phyloP scores from a whole-genome alignment of 1,140 invertebrate genomes.

The Trichonephila inaurata region DNA sequence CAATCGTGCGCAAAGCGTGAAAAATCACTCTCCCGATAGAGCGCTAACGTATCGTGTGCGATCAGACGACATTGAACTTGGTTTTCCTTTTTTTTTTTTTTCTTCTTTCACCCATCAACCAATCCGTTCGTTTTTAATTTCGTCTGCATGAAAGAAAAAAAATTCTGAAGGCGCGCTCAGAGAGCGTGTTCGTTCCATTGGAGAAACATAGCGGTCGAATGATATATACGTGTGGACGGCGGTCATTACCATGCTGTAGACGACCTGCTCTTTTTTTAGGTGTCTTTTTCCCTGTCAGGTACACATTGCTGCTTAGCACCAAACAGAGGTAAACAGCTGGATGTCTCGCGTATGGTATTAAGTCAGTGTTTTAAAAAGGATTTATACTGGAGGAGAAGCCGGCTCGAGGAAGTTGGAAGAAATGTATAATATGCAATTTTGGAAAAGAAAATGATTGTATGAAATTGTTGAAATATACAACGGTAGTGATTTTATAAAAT shows the following conservation, averaged over 20 bases:
- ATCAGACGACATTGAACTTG: constrained; percentile 63
- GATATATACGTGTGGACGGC: constrained; percentile 8
- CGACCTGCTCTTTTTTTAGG: background rate
- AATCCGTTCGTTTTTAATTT: constrained; percentile 50
- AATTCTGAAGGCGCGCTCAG: background rate
- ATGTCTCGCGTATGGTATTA: background rate
- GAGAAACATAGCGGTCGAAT: constrained; percentile 41
- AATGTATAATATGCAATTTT: background rate
- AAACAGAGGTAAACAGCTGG: background rate
- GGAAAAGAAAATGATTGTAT: background rate
- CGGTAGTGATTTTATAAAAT: too few relatives aligned
- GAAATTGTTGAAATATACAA: background rate
- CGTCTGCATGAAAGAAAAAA: background rate
- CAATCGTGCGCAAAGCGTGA: background rate
- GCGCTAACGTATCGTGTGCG: background rate
- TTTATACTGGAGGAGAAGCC: background rate
- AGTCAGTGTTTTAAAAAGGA: background rate
- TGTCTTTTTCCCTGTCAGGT: background rate
- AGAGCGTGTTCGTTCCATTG: constrained; percentile 49
- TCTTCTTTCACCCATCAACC: background rate
- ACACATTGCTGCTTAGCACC: background rate
- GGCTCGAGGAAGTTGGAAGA: background rate
- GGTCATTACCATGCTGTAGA: constrained; percentile 46
- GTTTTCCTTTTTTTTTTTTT: background rate
- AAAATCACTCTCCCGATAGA: background rate